A percentile compares a stretch with the other conserved stretches of the same genome.
Evolutionary conservation across 2,888 invertebrate species (phyloP).

Genomic region (Mesodorylaimus sp.): DNA sequence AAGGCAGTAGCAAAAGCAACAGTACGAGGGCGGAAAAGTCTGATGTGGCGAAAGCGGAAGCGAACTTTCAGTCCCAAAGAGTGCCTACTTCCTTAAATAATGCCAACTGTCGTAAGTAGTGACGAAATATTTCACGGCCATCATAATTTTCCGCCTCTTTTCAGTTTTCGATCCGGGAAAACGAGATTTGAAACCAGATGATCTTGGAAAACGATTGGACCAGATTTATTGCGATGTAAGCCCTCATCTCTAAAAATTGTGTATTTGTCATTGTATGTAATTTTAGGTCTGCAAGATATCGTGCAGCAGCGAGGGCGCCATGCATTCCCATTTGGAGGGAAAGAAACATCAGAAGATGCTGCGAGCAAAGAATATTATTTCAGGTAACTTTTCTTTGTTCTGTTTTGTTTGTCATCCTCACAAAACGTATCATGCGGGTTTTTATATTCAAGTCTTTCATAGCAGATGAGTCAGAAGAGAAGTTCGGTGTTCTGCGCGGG

Average conservation of each 20-base stretch:
- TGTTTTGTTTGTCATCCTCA: too few relatives aligned
- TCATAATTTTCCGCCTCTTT: neutral
- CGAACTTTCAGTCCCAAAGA: too few relatives aligned
- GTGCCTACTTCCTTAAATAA: neutral
- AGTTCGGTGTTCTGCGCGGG: too few relatives aligned
- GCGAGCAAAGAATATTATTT: too few relatives aligned
- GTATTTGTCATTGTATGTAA: neutral
- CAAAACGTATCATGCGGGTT: too few relatives aligned
- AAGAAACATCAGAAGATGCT: too few relatives aligned
- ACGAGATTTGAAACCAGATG: neutral
- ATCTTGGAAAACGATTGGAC: neutral
- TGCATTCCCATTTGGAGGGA: neutral
- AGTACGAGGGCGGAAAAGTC: too few relatives aligned
- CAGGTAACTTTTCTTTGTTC: too few relatives aligned
- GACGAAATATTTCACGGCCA: neutral
- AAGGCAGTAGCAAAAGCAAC: too few relatives aligned
- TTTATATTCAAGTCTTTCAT: too few relatives aligned
- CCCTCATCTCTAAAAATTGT: neutral
- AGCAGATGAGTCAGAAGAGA: too few relatives aligned
- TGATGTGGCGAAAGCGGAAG: too few relatives aligned
- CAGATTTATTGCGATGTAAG: neutral
- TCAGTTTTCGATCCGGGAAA: neutral
- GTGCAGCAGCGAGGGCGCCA: neutral
- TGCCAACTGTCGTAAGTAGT: neutral
- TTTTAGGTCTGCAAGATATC: neutral